Conservation (phyloP, 1,140 invertebrate genomes). For the Trinorchestia longiramus region DNA sequence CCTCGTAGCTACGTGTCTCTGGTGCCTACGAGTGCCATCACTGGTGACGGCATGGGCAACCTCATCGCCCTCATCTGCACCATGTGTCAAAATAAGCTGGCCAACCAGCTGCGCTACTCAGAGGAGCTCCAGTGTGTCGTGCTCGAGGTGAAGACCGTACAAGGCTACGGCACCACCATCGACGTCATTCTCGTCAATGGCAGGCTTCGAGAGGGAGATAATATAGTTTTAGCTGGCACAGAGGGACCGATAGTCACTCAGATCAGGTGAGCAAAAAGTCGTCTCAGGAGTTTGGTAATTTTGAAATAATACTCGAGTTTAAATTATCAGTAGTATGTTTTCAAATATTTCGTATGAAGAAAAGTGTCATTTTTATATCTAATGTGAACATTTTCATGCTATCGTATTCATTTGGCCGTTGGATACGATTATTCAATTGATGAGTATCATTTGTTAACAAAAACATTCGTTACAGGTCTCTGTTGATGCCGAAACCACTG, state of each 20-base stretch:
- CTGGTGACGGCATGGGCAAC: slow-evolving; percentile 98
- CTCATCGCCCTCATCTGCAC: slow-evolving; percentile 93
- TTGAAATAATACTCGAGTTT: neutral
- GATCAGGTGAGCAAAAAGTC: slow-evolving; percentile 74
- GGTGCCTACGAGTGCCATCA: slow-evolving; percentile 97
- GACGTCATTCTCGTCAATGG: slow-evolving; percentile 99
- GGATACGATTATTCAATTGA: neutral
- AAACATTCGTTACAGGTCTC: slow-evolving; percentile 75
- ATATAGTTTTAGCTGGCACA: slow-evolving; percentile 94
- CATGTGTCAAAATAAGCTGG: slow-evolving; percentile 89
- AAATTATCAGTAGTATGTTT: neutral
- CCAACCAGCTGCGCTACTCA: slow-evolving; percentile 91
- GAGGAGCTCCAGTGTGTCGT: slow-evolving; percentile 91
- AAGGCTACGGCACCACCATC: slow-evolving; percentile 97
- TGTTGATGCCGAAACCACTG: slow-evolving; percentile 97
- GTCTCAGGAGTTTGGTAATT: neutral
- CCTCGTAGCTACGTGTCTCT: slow-evolving; percentile 92
- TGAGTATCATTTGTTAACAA: neutral
- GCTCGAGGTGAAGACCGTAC: slow-evolving; percentile 98
- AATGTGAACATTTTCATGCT: neutral
- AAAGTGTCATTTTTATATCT: neutral
- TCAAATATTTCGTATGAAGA: neutral
- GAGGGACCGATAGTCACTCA: slow-evolving; percentile 98
- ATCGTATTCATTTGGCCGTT: neutral
- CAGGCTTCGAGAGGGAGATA: slow-evolving; percentile 90